Base-by-base conservation (phyloP, 2,797 vertebrate genomes). In the Erithacus rubecula region DNA sequence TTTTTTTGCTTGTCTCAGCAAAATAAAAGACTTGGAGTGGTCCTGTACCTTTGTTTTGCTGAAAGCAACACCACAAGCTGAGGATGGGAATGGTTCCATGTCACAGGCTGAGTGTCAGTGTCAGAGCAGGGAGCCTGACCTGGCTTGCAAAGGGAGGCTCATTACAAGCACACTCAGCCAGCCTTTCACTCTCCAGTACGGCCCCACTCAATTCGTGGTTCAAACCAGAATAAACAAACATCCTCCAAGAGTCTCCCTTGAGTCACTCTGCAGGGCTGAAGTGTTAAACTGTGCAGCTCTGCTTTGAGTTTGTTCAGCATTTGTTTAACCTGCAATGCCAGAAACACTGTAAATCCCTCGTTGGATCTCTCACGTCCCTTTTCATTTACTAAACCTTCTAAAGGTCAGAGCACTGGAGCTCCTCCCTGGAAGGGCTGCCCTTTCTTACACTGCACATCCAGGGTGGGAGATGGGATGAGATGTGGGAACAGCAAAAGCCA, bases 271-370 rank as follows among this genome's bases (percentile, higher is more conserved):
- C 19, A 46, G 56, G 94, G 37, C 43, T 81, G 68, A 95, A 93
- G 93, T 78, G 81, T 89, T 95, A 83, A 90, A 90, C 79, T 76
- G 76, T 87, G 84, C 59, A 78, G 58, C 64, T 96, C 89, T 97
- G 92, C 81, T 97, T 97, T 96, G 94, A 96, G 84, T 96, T 96
- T 96, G 55, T 87, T 91, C 95, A 67, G 68, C 96, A 94, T 97
- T 97, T 97, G 59, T 95, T 97, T 98, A 97, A 98, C 95, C 95
- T 96, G 51, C 72, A 58, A 85, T 96, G 94, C 96, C 97, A 97
- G 77, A 96, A 96, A 84, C 77, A 90, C 85, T 97, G 93, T 95
- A 97, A 96, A 97, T 97, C 90, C 75, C 93, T 90, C 41, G 14
- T 60, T 90, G 78, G 52, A 95, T 90, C 95, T 72, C 7, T 1